Percentiles rank a stretch among this genome's conserved stretches.
These are phyloP conservation scores for Beris chalybata DNA, from an alignment of 2,888 invertebrate species.

Conservation along the genomic window DNA sequence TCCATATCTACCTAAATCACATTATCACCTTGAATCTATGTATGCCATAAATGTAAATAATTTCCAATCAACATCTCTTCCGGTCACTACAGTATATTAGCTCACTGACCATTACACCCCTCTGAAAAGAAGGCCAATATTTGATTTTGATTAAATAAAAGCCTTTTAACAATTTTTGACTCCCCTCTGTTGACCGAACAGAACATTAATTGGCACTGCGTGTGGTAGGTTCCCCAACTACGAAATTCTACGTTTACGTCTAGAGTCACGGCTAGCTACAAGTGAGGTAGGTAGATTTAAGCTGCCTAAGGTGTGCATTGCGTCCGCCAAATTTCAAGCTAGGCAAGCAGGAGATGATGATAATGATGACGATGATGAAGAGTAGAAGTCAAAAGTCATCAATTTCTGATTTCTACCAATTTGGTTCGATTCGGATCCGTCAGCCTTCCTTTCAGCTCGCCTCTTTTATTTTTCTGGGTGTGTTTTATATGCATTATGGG, in stretches of 20 bases:
- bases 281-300: neutral
- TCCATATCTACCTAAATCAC: too few species aligned
- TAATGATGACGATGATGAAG: conserved; percentile 8
- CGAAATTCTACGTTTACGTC: neutral
- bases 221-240: conserved; percentile 15
- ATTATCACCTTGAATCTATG: too few species aligned
- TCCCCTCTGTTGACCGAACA: conserved; percentile 15
- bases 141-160: conserved; percentile 13
- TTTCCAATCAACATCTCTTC: too few species aligned
- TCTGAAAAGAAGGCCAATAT: too few species aligned
- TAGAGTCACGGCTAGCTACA: neutral
- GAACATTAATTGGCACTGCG: conserved; percentile 32
- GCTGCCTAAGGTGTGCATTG: conserved; percentile 10
- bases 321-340: neutral
- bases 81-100: too few species aligned
- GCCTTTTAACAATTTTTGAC: conserved; percentile 5
- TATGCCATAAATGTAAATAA: too few species aligned
- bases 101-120: too few species aligned
- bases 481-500: neutral
- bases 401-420: conserved; percentile 20
- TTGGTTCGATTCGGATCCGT: conserved; percentile 1
- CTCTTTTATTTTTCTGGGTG: neutral
- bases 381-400: conserved; percentile 32
- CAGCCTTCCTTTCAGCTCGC: neutral
- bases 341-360: conserved; percentile 13